A percentile compares a stretch with the other conserved stretches of the same genome.
Evolutionary conservation across 2,113 vertebrate genomes (phyloP).

Genomic region (Barbus barbus): DNA sequence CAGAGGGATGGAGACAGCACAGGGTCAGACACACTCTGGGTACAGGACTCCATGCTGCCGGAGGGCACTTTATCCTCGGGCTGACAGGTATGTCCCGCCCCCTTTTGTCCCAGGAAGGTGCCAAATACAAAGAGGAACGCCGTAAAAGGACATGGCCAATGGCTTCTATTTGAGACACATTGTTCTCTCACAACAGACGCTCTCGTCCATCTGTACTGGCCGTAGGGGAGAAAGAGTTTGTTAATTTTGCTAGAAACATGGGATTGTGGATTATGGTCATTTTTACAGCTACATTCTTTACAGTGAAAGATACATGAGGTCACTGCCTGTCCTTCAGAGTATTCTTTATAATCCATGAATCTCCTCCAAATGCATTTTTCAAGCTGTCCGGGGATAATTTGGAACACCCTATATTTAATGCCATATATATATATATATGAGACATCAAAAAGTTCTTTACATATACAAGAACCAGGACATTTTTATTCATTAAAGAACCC

Average conservation of each 20-base stretch:
- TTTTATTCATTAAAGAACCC: neutral
- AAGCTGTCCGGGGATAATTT: neutral
- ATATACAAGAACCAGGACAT: neutral
- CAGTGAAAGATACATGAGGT: constrained; percentile 17
- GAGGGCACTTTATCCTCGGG: constrained; percentile 78
- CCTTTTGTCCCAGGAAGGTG: constrained; percentile 56
- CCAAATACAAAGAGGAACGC: constrained; percentile 76
- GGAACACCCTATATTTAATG: too few relatives aligned
- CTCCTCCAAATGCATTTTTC: neutral
- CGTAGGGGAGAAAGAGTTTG: neutral
- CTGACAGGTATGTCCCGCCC: constrained; percentile 66
- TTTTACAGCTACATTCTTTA: neutral
- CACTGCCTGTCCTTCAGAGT: neutral
- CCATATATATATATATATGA: too few relatives aligned
- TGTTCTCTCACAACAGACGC: constrained; percentile 42
- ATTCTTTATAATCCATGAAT: neutral
- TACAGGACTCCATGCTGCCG: constrained; percentile 13
- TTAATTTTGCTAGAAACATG: constrained; percentile 45
- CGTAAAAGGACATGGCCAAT: constrained; percentile 86
- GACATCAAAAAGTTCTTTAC: neutral
- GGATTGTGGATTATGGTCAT: neutral
- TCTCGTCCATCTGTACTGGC: neutral
- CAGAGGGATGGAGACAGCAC: constrained; percentile 33
- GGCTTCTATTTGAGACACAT: constrained; percentile 87
- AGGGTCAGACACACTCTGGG: constrained; percentile 55